Evolutionary conservation across 2,797 vertebrate species (phyloP).

Genomic region (Ctenochaetus hawaiiensis): DNA sequence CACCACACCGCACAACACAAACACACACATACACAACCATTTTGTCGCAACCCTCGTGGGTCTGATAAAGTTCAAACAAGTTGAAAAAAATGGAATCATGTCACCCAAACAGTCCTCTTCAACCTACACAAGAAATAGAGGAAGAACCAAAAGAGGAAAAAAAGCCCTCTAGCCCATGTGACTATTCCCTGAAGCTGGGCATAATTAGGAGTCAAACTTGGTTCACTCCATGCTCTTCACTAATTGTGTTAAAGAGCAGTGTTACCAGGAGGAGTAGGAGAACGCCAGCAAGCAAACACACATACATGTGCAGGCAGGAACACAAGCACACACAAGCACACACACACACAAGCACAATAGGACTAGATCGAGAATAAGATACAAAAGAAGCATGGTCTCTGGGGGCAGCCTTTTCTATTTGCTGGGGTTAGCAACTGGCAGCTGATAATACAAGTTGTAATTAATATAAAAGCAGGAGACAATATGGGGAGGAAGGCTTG

Average conservation of each 20-base stretch:
- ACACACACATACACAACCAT: slow-evolving; percentile 84
- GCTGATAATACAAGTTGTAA: slow-evolving; percentile 99
- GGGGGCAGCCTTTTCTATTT: slow-evolving; percentile 95
- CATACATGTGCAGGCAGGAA: slow-evolving; percentile 53
- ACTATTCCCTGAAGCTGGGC: slow-evolving; percentile 91
- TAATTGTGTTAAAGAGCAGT: slow-evolving; percentile 97
- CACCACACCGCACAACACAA: slow-evolving; percentile 71
- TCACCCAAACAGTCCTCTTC: slow-evolving; percentile 73
- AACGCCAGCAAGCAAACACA: slow-evolving; percentile 67
- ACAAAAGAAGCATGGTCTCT: slow-evolving; percentile 92
- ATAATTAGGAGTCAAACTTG: slow-evolving; percentile 96
- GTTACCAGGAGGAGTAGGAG: slow-evolving; percentile 86
- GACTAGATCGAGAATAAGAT: slow-evolving; percentile 93
- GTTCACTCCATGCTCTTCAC: slow-evolving; percentile 89
- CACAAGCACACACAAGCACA: slow-evolving; percentile 8
- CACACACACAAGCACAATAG: slow-evolving; percentile 84
- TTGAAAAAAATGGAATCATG: slow-evolving; percentile 65
- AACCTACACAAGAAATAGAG: slow-evolving; percentile 63
- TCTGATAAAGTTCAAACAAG: slow-evolving; percentile 89
- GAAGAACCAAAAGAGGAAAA: slow-evolving; percentile 52
- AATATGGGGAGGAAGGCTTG: slow-evolving; percentile 90
- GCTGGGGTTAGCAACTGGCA: slow-evolving; percentile 93
- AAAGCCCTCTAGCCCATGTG: slow-evolving; percentile 83
- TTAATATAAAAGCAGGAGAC: slow-evolving; percentile 99
- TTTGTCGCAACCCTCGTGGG: slow-evolving; percentile 85